phyloP scores from a whole-genome alignment of 2,113 vertebrate species.

The Oryzias melastigma region DNA sequence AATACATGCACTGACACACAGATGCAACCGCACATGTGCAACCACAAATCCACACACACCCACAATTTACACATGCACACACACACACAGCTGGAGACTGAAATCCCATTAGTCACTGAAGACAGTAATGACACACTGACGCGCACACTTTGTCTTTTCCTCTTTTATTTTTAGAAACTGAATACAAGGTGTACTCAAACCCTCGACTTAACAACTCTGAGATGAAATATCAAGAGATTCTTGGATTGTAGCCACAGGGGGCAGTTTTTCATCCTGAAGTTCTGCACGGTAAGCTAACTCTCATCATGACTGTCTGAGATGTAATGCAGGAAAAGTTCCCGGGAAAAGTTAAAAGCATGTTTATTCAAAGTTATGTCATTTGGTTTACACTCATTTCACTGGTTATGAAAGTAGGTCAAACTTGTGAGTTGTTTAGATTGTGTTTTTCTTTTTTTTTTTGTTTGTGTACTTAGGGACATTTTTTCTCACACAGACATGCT shows the following conservation, averaged over 20 bases:
- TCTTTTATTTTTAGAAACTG: not conserved
- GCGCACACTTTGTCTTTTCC: not conserved
- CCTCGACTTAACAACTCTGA: not conserved
- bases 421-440: not conserved
- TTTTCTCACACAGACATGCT: not conserved
- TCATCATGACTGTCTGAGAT: not conserved
- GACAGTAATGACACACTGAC: not conserved
- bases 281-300: conserved; percentile 28
- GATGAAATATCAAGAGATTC: not conserved
- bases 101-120: conserved; percentile 19
- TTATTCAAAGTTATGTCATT: not conserved
- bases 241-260: not conserved
- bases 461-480: not conserved
- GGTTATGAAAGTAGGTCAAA: not conserved
- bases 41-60: conserved; percentile 37
- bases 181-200: not conserved
- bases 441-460: not conserved
- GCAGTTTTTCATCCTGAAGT: conserved; percentile 15
- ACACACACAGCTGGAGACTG: conserved; percentile 28
- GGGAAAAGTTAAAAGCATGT: no score
- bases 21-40: conserved; percentile 13
- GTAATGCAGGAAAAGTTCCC: no score
- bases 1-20: conserved; percentile 35
- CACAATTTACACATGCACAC: conserved; percentile 31
- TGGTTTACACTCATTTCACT: not conserved